Evolutionary conservation across 2,797 vertebrate species (phyloP).

Genomic region (Spea hammondii): DNA sequence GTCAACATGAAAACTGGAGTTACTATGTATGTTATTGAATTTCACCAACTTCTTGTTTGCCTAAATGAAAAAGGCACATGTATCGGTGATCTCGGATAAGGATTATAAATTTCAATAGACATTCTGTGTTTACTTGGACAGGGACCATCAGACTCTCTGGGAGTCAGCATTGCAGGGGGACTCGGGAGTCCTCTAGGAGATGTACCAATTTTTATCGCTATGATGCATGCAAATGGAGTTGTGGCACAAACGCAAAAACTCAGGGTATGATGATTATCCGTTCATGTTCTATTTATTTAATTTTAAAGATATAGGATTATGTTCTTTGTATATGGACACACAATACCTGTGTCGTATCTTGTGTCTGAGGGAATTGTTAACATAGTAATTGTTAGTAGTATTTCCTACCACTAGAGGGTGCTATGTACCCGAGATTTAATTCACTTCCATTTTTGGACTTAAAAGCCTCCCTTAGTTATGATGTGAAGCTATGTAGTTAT

Average conservation of each 20-base stretch:
- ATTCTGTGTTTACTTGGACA: slow-evolving; percentile 54
- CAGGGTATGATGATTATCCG: slow-evolving; percentile 75
- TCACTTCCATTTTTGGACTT: neutral
- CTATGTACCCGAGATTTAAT: neutral
- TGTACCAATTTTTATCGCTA: slow-evolving; percentile 94
- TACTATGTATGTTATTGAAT: no score
- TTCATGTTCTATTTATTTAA: neutral
- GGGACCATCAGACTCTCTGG: slow-evolving; percentile 83
- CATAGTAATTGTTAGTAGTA: neutral
- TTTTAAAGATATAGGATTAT: neutral
- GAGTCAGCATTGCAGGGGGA: slow-evolving; percentile 93
- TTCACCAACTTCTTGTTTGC: no score
- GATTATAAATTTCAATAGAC: no score
- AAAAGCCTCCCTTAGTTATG: neutral
- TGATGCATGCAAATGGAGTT: slow-evolving; percentile 94
- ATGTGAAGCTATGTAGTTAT: neutral
- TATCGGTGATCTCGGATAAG: no score
- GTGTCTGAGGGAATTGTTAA: no score
- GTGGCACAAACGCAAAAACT: slow-evolving; percentile 93
- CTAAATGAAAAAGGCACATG: no score
- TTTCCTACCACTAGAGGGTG: slow-evolving; percentile 29
- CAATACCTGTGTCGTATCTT: neutral
- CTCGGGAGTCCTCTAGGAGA: slow-evolving; percentile 93
- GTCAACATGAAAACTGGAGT: no score
- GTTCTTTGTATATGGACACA: neutral